Evolutionary conservation across 2,888 invertebrate species (phyloP).

Genomic region (Pristionchus exspectatus): DNA sequence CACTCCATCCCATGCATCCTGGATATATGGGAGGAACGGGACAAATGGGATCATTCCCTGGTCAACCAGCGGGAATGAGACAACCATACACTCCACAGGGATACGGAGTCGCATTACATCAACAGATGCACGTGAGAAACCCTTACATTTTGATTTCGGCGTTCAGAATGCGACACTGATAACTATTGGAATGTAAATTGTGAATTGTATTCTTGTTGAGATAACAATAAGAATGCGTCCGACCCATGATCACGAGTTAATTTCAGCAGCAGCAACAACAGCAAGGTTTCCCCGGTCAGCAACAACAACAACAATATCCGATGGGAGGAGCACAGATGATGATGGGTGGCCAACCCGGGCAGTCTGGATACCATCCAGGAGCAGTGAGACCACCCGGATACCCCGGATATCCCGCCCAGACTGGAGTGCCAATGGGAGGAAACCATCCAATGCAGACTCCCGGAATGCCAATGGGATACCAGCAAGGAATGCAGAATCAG

Average conservation of each 20-base stretch:
- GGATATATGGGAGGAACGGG: background rate
- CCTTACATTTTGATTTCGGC: background rate
- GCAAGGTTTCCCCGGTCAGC: background rate
- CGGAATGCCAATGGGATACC: conserved; percentile 28
- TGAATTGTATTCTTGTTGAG: background rate
- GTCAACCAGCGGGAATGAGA: conserved; percentile 6
- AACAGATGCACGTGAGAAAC: background rate
- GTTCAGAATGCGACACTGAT: too few relatives aligned
- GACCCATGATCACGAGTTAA: background rate
- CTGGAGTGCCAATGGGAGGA: background rate
- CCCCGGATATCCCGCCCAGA: background rate
- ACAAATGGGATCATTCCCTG: background rate
- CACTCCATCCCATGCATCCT: background rate
- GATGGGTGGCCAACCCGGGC: background rate
- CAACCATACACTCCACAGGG: background rate
- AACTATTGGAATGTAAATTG: background rate
- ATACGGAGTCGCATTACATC: conserved; percentile 3
- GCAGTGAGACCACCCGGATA: background rate
- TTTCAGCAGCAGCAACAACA: conserved; percentile 12
- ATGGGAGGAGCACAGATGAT: background rate
- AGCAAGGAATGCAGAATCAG: conserved; percentile 34
- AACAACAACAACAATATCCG: conserved; percentile 3
- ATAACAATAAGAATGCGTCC: background rate
- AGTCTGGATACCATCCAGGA: conserved; percentile 28
- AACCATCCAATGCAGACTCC: conserved; percentile 11